Evolutionary conservation across 2,113 vertebrate species (phyloP).

Genomic region (Pachyramphus minor): DNA sequence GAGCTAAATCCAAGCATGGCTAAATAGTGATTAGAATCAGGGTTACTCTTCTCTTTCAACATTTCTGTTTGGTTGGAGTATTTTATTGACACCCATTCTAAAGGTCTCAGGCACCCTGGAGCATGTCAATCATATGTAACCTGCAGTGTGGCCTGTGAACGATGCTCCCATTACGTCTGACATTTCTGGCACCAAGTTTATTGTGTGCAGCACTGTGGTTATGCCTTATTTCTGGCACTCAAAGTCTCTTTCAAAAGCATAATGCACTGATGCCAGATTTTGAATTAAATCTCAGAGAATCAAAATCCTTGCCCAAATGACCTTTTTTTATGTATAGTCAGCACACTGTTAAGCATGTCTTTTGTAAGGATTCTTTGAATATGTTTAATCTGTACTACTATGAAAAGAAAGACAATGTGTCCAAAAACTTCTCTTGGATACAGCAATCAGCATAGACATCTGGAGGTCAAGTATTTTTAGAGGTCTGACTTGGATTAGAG

Average conservation of each 20-base stretch:
- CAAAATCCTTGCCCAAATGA: not conserved
- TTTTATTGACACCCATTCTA: not conserved
- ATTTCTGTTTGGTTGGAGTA: not conserved
- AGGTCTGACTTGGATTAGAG: slow-evolving; percentile 42
- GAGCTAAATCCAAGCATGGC: not conserved
- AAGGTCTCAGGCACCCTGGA: not conserved
- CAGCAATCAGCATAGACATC: slow-evolving; percentile 5
- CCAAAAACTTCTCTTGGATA: not conserved
- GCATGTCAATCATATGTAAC: not conserved
- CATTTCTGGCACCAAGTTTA: not conserved
- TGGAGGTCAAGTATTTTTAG: slow-evolving; percentile 48
- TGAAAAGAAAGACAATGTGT: not conserved
- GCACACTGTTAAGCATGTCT: not conserved
- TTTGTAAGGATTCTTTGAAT: not conserved
- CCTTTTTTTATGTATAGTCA: not conserved
- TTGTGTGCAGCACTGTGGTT: not conserved
- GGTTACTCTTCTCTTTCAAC: not conserved
- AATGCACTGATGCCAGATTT: not conserved
- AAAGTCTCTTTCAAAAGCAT: not conserved
- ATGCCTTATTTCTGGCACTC: not conserved
- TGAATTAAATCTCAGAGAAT: not conserved
- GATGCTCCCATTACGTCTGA: not conserved
- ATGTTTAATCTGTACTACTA: not conserved
- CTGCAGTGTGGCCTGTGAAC: not conserved
- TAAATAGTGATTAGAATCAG: not conserved